Percentiles rank a stretch among this genome's conserved stretches.
phyloP scores from a whole-genome alignment of 2,113 vertebrate species.

The Acinonyx jubatus region DNA sequence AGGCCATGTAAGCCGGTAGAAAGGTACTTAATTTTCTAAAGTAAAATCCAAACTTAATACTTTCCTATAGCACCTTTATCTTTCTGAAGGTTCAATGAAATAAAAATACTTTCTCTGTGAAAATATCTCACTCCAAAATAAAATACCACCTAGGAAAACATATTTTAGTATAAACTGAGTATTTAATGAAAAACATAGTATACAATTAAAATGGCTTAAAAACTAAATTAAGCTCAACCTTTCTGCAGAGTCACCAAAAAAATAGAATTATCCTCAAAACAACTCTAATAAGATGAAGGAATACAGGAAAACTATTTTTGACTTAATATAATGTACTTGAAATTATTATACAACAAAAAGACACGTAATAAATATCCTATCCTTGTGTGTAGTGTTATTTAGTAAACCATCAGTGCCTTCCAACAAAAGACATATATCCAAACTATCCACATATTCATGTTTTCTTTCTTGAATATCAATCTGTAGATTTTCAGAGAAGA shows the following conservation, averaged over 20 bases:
- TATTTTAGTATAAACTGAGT: conserved; percentile 17
- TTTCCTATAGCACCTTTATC: not conserved
- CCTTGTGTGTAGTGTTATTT: not conserved
- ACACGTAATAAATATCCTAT: not conserved
- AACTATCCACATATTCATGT: not conserved
- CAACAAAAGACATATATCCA: conserved; percentile 34
- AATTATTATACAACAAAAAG: conserved; percentile 23
- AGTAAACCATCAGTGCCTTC: conserved; percentile 33
- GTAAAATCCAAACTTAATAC: conserved; percentile 38
- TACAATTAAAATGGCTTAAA: conserved; percentile 17
- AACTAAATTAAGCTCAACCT: conserved; percentile 22
- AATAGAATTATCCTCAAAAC: not conserved
- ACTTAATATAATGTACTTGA: not conserved
- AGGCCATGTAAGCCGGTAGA: conserved; percentile 24
- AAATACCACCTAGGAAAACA: not conserved
- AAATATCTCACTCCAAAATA: conserved; percentile 49
- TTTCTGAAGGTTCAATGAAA: conserved; percentile 10
- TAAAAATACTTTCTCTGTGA: conserved; percentile 24
- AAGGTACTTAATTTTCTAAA: conserved; percentile 52
- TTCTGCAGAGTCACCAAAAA: not conserved
- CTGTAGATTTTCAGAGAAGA: conserved; percentile 23
- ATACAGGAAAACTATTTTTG: not conserved
- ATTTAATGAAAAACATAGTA: not conserved
- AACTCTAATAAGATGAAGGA: not conserved
- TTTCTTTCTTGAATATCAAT: not conserved